These are phyloP conservation scores for Mayetiola destructor DNA, from an alignment of 2,888 invertebrate genomes.

Conservation along the genomic window DNA sequence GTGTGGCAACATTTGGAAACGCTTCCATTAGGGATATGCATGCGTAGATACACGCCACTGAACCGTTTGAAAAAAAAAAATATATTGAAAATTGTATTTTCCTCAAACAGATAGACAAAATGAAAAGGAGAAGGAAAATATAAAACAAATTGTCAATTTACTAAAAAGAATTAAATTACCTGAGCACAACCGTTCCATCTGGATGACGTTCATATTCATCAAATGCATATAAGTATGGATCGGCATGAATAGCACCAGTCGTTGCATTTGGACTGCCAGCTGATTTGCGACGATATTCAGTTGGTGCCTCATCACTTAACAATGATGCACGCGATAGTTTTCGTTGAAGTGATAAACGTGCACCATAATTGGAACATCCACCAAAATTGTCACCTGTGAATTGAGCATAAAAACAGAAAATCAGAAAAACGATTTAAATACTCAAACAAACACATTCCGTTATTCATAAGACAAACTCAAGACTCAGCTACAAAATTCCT, in stretches of 20 bases:
- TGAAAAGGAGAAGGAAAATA: not conserved
- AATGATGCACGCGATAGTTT: slow-evolving; percentile 37
- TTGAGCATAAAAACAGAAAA: not conserved
- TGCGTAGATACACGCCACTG: too few species aligned
- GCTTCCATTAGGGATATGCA: too few species aligned
- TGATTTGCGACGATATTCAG: slow-evolving; percentile 32
- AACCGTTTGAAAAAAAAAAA: too few species aligned
- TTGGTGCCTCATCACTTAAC: slow-evolving; percentile 32
- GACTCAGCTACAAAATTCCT: too few species aligned
- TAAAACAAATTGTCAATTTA: not conserved
- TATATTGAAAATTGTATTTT: too few species aligned
- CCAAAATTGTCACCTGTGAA: slow-evolving; percentile 18
- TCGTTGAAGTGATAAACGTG: slow-evolving; percentile 21
- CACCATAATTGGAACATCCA: slow-evolving; percentile 16
- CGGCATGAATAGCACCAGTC: slow-evolving; percentile 11
- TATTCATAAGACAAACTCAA: too few species aligned
- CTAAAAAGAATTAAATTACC: slow-evolving; percentile 34
- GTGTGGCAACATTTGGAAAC: too few species aligned
- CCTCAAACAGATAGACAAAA: too few species aligned
- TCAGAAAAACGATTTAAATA: too few species aligned
- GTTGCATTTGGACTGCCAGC: slow-evolving; percentile 29
- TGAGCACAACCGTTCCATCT: slow-evolving; percentile 46
- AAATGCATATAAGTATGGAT: slow-evolving; percentile 26
- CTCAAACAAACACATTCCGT: too few species aligned
- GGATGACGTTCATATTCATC: slow-evolving; percentile 39